phyloP scores from a whole-genome alignment of 92 coral and sea anemone species.

The Palythoa grandiflora region DNA sequence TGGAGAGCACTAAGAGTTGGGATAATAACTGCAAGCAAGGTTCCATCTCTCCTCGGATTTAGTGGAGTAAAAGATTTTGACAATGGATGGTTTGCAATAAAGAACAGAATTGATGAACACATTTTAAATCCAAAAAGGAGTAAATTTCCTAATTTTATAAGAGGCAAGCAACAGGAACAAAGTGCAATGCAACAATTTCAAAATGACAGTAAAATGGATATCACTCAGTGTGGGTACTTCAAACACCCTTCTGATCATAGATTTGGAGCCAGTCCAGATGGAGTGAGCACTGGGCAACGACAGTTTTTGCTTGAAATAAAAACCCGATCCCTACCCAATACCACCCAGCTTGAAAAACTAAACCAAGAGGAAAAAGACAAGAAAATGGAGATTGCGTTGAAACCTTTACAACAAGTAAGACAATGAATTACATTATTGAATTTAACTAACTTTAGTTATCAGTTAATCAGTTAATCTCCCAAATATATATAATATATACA shows the following conservation, averaged over 20 bases:
- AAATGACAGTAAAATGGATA: constrained; percentile 40
- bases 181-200: constrained; percentile 37
- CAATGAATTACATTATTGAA: constrained; percentile 10
- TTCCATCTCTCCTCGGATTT: constrained; percentile 62
- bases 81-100: constrained; percentile 67
- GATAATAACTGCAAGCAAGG: constrained; percentile 67
- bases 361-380: constrained; percentile 38
- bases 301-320: constrained; percentile 40
- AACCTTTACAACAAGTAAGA: constrained; percentile 33
- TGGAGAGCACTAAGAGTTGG: constrained; percentile 62
- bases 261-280: constrained; percentile 62
- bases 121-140: constrained; percentile 48
- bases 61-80: constrained; percentile 53
- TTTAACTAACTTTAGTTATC: not conserved
- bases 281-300: constrained; percentile 45
- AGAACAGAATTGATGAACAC: constrained; percentile 55
- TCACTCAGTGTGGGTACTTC: constrained; percentile 51
- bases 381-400: constrained; percentile 42
- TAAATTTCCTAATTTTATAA: constrained; percentile 48
- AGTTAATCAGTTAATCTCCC: not conserved
- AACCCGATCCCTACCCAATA: constrained; percentile 34
- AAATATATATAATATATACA: too few relatives aligned
- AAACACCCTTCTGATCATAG: constrained; percentile 46
- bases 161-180: constrained; percentile 50
- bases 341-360: constrained; percentile 32